A percentile compares a stretch with the other conserved stretches of the same genome.
These are phyloP conservation scores for Onthophagus sagittarius DNA, from an alignment of 2,888 invertebrate genomes.

Conservation along the genomic window DNA sequence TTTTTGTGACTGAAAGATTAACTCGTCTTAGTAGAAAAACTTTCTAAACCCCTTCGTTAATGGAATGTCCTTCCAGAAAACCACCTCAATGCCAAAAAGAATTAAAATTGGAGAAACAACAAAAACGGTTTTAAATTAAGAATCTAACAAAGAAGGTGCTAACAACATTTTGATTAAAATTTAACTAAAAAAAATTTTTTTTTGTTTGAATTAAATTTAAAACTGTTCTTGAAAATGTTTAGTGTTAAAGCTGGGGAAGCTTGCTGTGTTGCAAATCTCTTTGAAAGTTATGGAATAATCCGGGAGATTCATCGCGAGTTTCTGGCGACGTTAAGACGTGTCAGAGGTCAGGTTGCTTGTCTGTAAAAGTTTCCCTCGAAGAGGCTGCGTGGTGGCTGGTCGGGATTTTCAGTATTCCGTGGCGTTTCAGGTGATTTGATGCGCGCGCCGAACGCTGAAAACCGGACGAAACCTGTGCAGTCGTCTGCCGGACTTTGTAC, in stretches of 20 bases:
- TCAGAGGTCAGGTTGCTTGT: neutral
- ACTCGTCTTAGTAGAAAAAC: neutral
- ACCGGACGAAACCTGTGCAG: neutral
- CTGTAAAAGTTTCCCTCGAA: neutral
- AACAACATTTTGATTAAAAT: too few relatives aligned
- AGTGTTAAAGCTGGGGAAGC: too few relatives aligned
- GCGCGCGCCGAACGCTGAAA: neutral
- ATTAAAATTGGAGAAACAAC: neutral
- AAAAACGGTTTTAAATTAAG: neutral
- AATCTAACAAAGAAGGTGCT: neutral
- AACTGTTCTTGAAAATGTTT: too few relatives aligned
- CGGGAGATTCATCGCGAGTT: neutral
- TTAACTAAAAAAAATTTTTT: too few relatives aligned
- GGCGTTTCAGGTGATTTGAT: neutral
- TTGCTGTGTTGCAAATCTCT: neutral
- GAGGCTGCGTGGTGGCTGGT: neutral
- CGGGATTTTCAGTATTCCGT: neutral
- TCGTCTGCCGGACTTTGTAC: neutral
- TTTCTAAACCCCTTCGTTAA: neutral
- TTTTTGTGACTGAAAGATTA: neutral
- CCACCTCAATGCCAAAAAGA: too few relatives aligned
- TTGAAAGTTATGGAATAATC: neutral
- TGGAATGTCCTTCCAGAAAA: neutral
- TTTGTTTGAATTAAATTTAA: too few relatives aligned
- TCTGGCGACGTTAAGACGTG: neutral